Conservation (phyloP, 1,140 invertebrate genomes). For the Drosophila lowei region DNA sequence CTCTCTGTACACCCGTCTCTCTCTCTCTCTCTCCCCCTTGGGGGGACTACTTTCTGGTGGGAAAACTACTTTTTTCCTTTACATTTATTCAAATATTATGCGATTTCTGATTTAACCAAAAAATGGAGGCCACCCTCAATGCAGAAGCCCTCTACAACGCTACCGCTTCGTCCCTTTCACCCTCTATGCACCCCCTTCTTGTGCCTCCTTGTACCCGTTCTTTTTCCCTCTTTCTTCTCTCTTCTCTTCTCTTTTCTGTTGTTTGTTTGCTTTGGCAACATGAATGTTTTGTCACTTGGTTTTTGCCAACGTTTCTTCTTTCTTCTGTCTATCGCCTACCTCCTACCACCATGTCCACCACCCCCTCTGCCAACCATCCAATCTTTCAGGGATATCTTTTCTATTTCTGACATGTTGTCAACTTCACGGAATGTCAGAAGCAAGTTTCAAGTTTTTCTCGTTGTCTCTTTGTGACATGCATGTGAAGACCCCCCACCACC, state of each 20-base stretch:
- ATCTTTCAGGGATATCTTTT: constrained; percentile 71
- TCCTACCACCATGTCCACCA: not conserved
- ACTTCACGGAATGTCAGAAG: constrained; percentile 75
- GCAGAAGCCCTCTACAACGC: not conserved
- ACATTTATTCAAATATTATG: constrained; percentile 71
- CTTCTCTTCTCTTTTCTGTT: constrained; percentile 14
- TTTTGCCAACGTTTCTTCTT: constrained; percentile 61
- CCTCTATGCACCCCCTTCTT: constrained; percentile 4
- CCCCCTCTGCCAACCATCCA: not conserved
- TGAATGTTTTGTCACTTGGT: constrained; percentile 73
- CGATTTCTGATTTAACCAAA: constrained; percentile 62
- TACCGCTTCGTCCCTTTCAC: not conserved
- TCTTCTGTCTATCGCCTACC: constrained; percentile 38
- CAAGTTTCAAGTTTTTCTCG: constrained; percentile 69
- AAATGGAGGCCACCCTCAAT: constrained; percentile 12
- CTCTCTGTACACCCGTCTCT: not conserved
- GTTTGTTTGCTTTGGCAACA: constrained; percentile 78
- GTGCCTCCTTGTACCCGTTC: not conserved
- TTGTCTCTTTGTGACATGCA: constrained; percentile 58
- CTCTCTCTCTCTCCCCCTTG: not conserved
- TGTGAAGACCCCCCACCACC: constrained; percentile 28
- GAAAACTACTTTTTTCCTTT: constrained; percentile 12
- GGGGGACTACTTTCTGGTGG: constrained; percentile 5
- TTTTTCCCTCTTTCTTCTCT: constrained; percentile 5
- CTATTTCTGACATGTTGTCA: constrained; percentile 78